Conservation (phyloP, 1,140 invertebrate genomes). For the Drosophila cardini region DNA sequence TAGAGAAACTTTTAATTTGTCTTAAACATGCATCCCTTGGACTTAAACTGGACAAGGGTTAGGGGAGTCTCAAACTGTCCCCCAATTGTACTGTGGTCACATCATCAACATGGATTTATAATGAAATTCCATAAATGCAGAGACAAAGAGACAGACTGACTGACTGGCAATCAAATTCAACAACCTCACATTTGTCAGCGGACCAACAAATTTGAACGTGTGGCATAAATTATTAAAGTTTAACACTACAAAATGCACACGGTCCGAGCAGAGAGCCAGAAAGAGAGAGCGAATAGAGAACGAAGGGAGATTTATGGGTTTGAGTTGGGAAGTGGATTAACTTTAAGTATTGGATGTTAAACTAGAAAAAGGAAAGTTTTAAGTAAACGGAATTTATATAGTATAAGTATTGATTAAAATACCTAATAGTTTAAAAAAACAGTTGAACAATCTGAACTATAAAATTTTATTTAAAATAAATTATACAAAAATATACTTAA, state of each 20-base stretch:
- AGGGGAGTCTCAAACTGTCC: not conserved
- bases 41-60: conserved; percentile 30
- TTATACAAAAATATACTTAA: too few relatives aligned
- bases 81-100: conserved; percentile 1
- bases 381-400: too few relatives aligned
- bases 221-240: conserved; percentile 65
- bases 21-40: conserved; percentile 47
- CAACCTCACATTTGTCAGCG: conserved; percentile 52
- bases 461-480: too few relatives aligned
- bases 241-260: conserved; percentile 13
- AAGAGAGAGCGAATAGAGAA: not conserved
- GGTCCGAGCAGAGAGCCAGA: not conserved
- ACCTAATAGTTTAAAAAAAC: too few relatives aligned
- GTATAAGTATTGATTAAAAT: too few relatives aligned
- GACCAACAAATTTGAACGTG: conserved; percentile 40
- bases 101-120: conserved; percentile 45
- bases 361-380: not conserved
- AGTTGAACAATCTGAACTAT: too few relatives aligned
- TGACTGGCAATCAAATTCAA: conserved; percentile 67
- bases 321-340: not conserved
- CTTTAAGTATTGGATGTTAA: too few relatives aligned
- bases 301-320: conserved; percentile 1
- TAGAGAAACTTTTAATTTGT: conserved; percentile 59
- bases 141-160: conserved; percentile 31
- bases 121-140: conserved; percentile 75